These are phyloP conservation scores for Hemiscyllium ocellatum DNA, from an alignment of 2,113 vertebrate genomes.

Conservation along the genomic window DNA sequence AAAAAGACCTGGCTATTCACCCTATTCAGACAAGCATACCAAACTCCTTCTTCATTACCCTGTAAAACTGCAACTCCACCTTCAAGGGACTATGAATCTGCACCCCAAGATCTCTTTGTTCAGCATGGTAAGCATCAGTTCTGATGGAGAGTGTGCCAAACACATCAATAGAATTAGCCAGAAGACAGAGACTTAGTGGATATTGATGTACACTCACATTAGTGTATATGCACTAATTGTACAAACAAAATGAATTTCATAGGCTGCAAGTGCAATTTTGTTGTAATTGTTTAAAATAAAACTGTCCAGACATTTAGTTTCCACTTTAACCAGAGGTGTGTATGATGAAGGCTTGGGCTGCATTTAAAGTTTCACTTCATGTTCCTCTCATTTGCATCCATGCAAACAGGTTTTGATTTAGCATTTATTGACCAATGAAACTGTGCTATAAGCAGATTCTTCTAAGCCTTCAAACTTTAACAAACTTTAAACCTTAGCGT, in stretches of 20 bases:
- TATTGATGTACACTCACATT: neutral
- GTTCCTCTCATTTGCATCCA: neutral
- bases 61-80: too few species aligned
- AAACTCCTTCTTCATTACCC: too few species aligned
- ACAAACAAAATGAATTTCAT: neutral
- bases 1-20: too few species aligned
- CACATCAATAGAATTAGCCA: neutral
- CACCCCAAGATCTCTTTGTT: too few species aligned
- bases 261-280: neutral
- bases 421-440: neutral
- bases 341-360: neutral
- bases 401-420: neutral
- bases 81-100: too few species aligned
- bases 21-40: too few species aligned
- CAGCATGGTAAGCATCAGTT: too few species aligned
- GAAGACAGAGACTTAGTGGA: neutral
- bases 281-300: neutral
- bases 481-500: neutral
- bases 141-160: neutral
- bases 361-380: neutral
- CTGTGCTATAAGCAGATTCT: neutral
- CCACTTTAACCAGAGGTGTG: neutral
- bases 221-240: neutral
- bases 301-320: neutral
- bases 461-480: neutral